phyloP scores from a whole-genome alignment of 2,113 vertebrate genomes.

The Hyperoodon ampullatus region DNA sequence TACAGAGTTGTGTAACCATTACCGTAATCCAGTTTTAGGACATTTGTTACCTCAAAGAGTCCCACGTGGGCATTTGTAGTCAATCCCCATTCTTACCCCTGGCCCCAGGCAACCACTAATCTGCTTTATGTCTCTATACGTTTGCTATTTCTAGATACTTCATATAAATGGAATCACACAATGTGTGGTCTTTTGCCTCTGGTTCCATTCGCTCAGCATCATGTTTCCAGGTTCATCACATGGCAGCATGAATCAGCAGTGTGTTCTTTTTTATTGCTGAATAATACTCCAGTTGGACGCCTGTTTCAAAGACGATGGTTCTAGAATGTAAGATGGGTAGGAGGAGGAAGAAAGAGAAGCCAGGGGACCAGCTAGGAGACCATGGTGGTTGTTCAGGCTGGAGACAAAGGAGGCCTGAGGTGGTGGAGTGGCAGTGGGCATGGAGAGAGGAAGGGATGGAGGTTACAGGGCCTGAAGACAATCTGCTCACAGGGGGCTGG shows the following conservation, averaged over 20 bases:
- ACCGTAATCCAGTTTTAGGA: conserved; percentile 10
- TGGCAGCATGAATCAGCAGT: not conserved
- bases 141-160: not conserved
- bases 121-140: not conserved
- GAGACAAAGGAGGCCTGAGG: not conserved
- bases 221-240: not conserved
- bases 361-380: not conserved
- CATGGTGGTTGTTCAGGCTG: not conserved
- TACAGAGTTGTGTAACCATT: not conserved
- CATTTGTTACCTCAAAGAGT: not conserved
- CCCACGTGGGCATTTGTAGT: not conserved
- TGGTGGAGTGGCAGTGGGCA: too few relatives aligned
- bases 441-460: not conserved
- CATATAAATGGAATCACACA: not conserved
- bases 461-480: not conserved
- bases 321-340: not conserved
- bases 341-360: not conserved
- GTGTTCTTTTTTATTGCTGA: not conserved
- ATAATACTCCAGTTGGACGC: not conserved
- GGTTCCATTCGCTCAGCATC: not conserved
- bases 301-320: not conserved
- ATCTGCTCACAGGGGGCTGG: too few relatives aligned
- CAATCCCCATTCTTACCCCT: not conserved
- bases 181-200: not conserved
- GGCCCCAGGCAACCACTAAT: not conserved